A percentile compares a stretch with the other conserved stretches of the same genome.
Conservation (phyloP, 2,113 vertebrate genomes). For the Oxyruncus cristatus region DNA sequence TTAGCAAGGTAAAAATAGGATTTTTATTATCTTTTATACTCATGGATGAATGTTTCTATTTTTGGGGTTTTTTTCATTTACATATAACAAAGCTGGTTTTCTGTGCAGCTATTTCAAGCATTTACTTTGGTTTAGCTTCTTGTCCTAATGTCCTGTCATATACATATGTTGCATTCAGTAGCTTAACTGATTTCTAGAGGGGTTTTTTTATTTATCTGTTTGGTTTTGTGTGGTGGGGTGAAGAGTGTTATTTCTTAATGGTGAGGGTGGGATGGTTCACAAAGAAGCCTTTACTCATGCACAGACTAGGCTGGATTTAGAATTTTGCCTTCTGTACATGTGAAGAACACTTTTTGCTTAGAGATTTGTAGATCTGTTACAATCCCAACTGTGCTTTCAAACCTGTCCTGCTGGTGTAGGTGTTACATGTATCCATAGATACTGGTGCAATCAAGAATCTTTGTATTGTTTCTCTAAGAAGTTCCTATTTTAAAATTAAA, state of each 20-base stretch:
- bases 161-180: background rate
- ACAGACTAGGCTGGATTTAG: background rate
- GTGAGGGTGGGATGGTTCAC: background rate
- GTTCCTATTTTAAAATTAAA: background rate
- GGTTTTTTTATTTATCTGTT: background rate
- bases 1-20: constrained; percentile 88
- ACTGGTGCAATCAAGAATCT: background rate
- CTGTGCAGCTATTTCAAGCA: background rate
- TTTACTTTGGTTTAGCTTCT: background rate
- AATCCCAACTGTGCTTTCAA: background rate
- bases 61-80: background rate
- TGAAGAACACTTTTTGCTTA: background rate
- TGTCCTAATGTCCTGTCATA: background rate
- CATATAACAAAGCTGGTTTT: background rate
- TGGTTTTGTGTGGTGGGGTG: background rate
- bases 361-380: background rate
- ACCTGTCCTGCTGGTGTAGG: background rate
- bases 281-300: background rate
- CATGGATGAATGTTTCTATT: background rate
- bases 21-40: background rate
- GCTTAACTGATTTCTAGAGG: background rate
- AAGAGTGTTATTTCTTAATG: background rate
- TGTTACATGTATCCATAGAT: background rate
- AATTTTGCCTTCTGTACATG: background rate
- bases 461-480: background rate